phyloP scores from a whole-genome alignment of 2,113 vertebrate species.

The Coracopsis vasa region DNA sequence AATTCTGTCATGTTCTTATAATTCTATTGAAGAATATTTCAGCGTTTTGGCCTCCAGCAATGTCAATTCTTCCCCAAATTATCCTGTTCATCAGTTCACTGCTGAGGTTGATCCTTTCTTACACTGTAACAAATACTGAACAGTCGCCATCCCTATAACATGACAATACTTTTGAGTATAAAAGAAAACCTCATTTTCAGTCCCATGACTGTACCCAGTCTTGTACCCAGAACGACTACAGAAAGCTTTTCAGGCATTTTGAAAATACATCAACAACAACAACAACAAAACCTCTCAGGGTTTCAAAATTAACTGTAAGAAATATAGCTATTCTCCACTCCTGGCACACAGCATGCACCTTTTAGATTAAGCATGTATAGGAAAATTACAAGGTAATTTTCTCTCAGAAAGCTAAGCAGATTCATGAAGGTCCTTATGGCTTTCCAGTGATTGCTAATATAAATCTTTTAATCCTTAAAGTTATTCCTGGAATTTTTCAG shows the following conservation, averaged over 20 bases:
- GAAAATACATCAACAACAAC: neutral
- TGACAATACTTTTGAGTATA: neutral
- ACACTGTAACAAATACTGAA: conserved; percentile 7
- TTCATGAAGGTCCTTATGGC: neutral
- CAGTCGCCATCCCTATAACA: neutral
- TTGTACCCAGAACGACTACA: neutral
- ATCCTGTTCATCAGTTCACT: conserved; percentile 42
- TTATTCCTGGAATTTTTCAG: neutral
- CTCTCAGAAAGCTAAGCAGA: neutral
- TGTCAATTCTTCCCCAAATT: conserved; percentile 70
- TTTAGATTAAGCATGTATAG: neutral
- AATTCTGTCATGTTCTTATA: conserved; percentile 60
- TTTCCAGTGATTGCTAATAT: neutral
- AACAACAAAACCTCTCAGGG: neutral
- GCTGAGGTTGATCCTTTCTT: neutral
- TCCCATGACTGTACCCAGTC: neutral
- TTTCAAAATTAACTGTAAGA: neutral
- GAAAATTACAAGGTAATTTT: neutral
- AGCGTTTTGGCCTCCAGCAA: conserved; percentile 69
- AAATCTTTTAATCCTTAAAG: neutral
- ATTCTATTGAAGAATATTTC: conserved; percentile 65
- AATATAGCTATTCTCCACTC: neutral
- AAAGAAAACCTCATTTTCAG: neutral
- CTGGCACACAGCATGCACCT: neutral
- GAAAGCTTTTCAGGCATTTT: neutral